Evolutionary conservation across 1,140 invertebrate species (phyloP), one percentile per base, ranked within the genome.

Genomic region (Lamellibrachia luymesi): DNA sequence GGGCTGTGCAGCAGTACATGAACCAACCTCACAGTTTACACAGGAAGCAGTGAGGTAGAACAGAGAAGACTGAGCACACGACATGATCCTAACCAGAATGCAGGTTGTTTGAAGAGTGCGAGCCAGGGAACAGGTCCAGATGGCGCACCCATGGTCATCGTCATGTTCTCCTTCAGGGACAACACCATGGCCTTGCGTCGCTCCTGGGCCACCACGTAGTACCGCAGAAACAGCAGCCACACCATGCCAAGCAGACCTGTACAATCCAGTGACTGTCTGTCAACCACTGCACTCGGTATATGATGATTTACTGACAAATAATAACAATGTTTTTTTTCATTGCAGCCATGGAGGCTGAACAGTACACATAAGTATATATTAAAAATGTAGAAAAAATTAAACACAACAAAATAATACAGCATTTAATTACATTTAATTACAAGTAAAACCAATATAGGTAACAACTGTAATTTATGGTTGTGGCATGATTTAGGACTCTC

Each of bases 81-180:
- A 93, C n/a, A 25, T 38, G 96, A 96, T 27, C 90, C 95, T 95
- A 94, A 97, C 97, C 97, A 97, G 94, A 97, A 97, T 92, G 97
- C 96, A 91, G 97, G 95, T 95, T 97, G 97, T 52, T 96, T 96
- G 93, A 97, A 96, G 13, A 97, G 95, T 93, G 96, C 96, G 22
- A 96, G 95, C 97, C 97, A 97, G 80, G 97, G 97, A 92, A 97
- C 96, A 51, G 96, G 94, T 92, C 50, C 38, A 92, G 93, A 90
- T 91, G 93, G 94, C 13, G 93, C 90, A 38, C 80, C n/a, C 25
- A 51, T 17, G 17, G 90, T 25, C 93, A 92, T 80, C 93, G 92
- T 90, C 90, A 93, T 93, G 91, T 94, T 93, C 10, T 94, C 93
- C 52, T 94, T 92, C 80, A 94, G 50, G 38, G 93, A 93, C 51